Conservation (phyloP, 1,140 invertebrate species). For the Apis cerana region DNA sequence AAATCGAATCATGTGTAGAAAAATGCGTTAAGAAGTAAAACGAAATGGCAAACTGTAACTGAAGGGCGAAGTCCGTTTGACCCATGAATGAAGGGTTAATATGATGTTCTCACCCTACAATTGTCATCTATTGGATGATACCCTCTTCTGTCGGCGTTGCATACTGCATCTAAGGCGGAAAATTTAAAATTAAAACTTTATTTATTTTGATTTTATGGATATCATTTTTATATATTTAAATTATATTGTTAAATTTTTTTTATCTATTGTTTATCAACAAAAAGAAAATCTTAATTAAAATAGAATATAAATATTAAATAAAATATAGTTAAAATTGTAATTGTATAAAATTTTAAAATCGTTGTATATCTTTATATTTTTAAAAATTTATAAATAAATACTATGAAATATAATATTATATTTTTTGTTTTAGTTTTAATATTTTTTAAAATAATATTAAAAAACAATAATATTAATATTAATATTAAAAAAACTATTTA, state of each 20-base stretch:
- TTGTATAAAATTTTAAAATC: not conserved
- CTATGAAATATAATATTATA: not conserved
- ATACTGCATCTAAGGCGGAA: not conserved
- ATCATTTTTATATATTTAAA: not conserved
- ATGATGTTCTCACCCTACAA: not conserved
- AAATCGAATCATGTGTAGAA: constrained; percentile 32
- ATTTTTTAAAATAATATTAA: not conserved
- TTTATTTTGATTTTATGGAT: not conserved
- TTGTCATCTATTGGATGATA: not conserved
- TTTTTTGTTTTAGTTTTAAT: not conserved
- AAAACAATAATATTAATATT: too few relatives aligned
- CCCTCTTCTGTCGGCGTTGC: constrained; percentile 1
- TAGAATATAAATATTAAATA: not conserved
- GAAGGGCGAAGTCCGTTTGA: constrained; percentile 5
- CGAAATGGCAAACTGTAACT: not conserved
- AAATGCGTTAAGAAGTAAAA: constrained; percentile 29
- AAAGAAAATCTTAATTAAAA: not conserved
- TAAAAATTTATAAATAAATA: not conserved
- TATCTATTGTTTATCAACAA: not conserved
- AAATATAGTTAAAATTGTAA: not conserved
- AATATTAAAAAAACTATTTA: not conserved
- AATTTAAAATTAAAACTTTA: not conserved
- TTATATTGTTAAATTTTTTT: not conserved
- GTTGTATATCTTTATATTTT: not conserved
- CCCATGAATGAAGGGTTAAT: not conserved